These are phyloP conservation scores for Schizotus pectinicornis DNA, from an alignment of 2,888 invertebrate genomes.

Conservation along the genomic window DNA sequence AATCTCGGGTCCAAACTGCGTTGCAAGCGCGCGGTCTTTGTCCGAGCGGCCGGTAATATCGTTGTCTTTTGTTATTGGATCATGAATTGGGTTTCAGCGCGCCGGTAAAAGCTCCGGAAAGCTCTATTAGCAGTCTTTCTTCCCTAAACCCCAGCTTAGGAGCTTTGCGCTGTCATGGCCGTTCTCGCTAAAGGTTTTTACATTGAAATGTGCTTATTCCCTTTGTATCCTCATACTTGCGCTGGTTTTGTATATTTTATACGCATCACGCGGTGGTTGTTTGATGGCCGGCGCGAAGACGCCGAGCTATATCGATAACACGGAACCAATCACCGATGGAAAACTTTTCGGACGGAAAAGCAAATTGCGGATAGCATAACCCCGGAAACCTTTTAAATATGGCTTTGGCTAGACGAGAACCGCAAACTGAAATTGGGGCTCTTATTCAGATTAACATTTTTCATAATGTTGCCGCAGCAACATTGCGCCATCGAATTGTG, in stretches of 20 bases:
- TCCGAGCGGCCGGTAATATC: conserved; percentile 61
- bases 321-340: neutral
- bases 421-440: conserved; percentile 12
- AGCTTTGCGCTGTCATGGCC: conserved; percentile 59
- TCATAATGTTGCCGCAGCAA: conserved; percentile 9
- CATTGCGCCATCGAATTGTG: neutral
- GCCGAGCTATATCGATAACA: neutral
- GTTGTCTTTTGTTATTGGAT: conserved; percentile 63
- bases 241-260: conserved; percentile 42
- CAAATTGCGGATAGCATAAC: neutral
- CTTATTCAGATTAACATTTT: conserved; percentile 23
- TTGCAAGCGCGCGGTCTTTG: conserved; percentile 51
- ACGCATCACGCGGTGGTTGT: conserved; percentile 1
- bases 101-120: conserved; percentile 59
- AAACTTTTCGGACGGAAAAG: too few species aligned
- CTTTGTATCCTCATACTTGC: conserved; percentile 52
- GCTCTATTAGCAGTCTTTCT: conserved; percentile 62
- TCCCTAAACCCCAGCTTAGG: conserved; percentile 58
- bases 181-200: conserved; percentile 57
- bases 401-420: neutral
- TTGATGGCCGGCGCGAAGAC: neutral
- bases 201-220: conserved; percentile 60
- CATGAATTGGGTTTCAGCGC: conserved; percentile 61
- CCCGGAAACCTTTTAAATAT: neutral
- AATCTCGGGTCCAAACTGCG: conserved; percentile 50